Base-by-base conservation (phyloP, 2,888 invertebrate genomes). In the Eupithecia abbreviata region DNA sequence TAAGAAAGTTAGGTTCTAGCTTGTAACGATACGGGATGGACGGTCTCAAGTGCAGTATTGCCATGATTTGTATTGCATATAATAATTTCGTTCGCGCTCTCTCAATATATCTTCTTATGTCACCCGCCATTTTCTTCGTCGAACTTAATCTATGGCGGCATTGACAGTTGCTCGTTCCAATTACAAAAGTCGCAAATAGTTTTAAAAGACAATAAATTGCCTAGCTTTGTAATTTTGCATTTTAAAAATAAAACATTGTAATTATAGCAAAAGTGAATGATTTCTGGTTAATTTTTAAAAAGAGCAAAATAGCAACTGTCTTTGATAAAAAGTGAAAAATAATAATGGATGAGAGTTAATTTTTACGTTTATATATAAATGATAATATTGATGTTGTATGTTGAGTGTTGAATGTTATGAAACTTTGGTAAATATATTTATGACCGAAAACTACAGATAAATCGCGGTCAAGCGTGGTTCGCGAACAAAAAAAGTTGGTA, bases 321-420 rank as follows among this genome's bases (percentile, higher is more conserved):
- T 72, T 45, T 55, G 69, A 84, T 85, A 87, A 88, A 86, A 86
- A 86, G 87, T 86, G 88, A 87, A 88, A 58, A 86, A 80, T 83
- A 84, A 80, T 80, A 88, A 87, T 84, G 87, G 86, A 88, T 89
- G 90, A 90, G 91, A 88, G 90, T 91, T 92, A 91, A 92, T 93
- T 93, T 93, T 93, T 93, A 93, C 92, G 93, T 93, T 93, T 93
- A 90, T 93, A 93, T 90, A 88, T 85, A 90, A 87, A 85, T 86
- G 85, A 88, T 85, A 86, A 87, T 85, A 86, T 85, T 85, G 84
- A 89, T 86, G 87, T 89, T 89, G 85, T 84, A 86, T 80, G 82
- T 78, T 87, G 88, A 84, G 87, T 87, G 88, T 87, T 86, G 85
- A 87, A 82, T 85, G 86, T 84, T 85, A 86, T 84, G 85, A 85